Percentiles rank a stretch among this genome's conserved stretches.
These are phyloP conservation scores for Drosophila ogumai DNA, from an alignment of 1,140 invertebrate species.

Conservation along the genomic window DNA sequence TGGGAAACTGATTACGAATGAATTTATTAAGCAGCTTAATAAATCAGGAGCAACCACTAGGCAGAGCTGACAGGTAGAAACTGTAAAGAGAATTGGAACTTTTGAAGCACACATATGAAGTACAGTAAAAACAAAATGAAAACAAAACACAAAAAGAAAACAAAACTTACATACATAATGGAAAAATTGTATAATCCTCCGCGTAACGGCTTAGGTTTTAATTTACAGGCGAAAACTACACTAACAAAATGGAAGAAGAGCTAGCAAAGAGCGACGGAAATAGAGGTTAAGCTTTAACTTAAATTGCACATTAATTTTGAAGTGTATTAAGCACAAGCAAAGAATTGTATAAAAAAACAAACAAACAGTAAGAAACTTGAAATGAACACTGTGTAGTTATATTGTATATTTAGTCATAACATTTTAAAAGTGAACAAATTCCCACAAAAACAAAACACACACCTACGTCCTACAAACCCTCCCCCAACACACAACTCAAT, in stretches of 20 bases:
- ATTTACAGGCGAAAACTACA: constrained; percentile 68
- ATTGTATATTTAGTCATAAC: constrained; percentile 75
- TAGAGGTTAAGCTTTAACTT: constrained; percentile 73
- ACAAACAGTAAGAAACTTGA: constrained; percentile 44
- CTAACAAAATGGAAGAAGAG: constrained; percentile 45
- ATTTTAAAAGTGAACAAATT: constrained; percentile 61
- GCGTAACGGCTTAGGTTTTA: constrained; percentile 66
- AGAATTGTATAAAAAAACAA: constrained; percentile 65
- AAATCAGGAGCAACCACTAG: constrained; percentile 33
- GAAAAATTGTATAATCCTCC: constrained; percentile 57
- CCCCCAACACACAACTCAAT: constrained; percentile 44
- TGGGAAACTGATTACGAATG: constrained; percentile 48
- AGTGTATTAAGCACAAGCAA: constrained; percentile 78
- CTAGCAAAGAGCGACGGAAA: constrained; percentile 30
- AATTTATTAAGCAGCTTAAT: constrained; percentile 82
- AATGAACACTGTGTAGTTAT: constrained; percentile 71
- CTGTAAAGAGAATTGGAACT: constrained; percentile 36
- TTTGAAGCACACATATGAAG: constrained; percentile 71
- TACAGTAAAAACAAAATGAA: constrained; percentile 25
- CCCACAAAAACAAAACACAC: constrained; percentile 24
- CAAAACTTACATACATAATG: constrained; percentile 35
- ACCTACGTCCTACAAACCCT: constrained; percentile 13
- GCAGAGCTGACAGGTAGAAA: constrained; percentile 11
- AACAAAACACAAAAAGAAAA: constrained; percentile 7
- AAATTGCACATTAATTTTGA: constrained; percentile 82